Evolutionary conservation across 2,888 invertebrate genomes (phyloP), one percentile per base, ranked within the genome.

Genomic region (Melikaiella ostensackeni): DNA sequence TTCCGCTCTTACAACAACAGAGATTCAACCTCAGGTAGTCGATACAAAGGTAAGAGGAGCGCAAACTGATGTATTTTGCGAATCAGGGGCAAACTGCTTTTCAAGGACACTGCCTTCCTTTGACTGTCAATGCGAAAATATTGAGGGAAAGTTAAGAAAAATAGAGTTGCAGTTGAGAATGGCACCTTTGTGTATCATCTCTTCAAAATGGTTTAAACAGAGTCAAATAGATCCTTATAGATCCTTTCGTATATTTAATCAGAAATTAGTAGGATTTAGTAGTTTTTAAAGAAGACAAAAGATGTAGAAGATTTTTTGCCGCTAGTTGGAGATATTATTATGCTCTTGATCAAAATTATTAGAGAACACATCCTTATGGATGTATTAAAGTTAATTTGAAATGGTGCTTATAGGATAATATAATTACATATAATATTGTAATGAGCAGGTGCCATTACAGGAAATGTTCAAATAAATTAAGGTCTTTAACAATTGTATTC

Each of bases 41-140:
- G 66, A 46, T 66, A 66, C n/a, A 30, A 66, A 19, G 66, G 35
- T 46, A 66, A 66, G 16, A 38, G 42, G 64, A 66, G 24, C 27
- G 16, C 46, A 66, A 66, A 66, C 38, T 66, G 46, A 24, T 8
- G 19, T 66, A 30, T 66, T 30, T 70, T 70, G 46, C 30, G 33
- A 30, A 70, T 70, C 46, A 70, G 70, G 70, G 50, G n/a, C 46
- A 70, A 16, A 50, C 70, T 70, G 11, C 70, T 50, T 50, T 70
- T 70, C 70, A 70, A 70, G 70, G 30, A 33, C 42, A 66, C 11
- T 50, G 30, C 11, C 70, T 50, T n/a, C n/a, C 2, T 70, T 70
- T 30, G 50, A 70, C 13, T 70, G 46, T 30, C 21, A 66, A n/a
- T 46, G 62, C 16, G 16, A 42, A 66, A 46, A 66, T 50, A 46